phyloP scores from a whole-genome alignment of 2,888 invertebrate genomes.

The Dasysyrphus tricinctus region DNA sequence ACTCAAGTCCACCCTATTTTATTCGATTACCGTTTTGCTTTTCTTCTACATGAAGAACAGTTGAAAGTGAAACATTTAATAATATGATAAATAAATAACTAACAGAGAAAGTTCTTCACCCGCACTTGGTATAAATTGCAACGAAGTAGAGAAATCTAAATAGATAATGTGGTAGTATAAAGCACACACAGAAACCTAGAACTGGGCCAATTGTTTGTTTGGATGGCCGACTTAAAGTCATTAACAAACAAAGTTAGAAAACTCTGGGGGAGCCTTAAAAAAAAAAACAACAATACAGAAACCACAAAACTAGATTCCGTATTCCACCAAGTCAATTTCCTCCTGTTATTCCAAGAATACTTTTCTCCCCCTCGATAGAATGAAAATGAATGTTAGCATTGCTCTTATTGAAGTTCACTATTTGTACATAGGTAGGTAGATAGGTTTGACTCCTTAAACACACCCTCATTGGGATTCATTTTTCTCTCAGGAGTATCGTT shows the following conservation, averaged over 20 bases:
- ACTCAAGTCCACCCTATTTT: background rate
- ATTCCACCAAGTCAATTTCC: constrained; percentile 4
- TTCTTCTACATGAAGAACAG: constrained; percentile 42
- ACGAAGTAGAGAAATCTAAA: constrained; percentile 12
- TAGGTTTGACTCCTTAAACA: constrained; percentile 39
- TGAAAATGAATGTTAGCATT: constrained; percentile 29
- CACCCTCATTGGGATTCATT: constrained; percentile 44
- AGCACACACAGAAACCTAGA: constrained; percentile 21
- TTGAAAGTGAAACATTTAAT: constrained; percentile 70
- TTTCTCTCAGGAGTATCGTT: constrained; percentile 58
- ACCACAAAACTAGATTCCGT: constrained; percentile 57
- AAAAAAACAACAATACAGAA: constrained; percentile 16
- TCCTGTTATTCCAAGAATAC: constrained; percentile 3
- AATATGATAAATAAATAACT: constrained; percentile 70
- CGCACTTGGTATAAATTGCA: background rate
- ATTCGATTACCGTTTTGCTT: background rate
- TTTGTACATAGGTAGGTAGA: constrained; percentile 23
- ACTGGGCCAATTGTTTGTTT: constrained; percentile 54
- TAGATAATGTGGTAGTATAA: constrained; percentile 27
- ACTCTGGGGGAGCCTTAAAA: constrained; percentile 11
- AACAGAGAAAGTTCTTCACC: constrained; percentile 59
- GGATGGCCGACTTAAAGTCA: constrained; percentile 55
- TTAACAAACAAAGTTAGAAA: constrained; percentile 59
- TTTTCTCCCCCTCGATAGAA: constrained; percentile 5
- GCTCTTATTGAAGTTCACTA: constrained; percentile 46